These are phyloP conservation scores for Cyanocitta stelleri DNA, from an alignment of 2,113 vertebrate genomes.

Conservation along the genomic window DNA sequence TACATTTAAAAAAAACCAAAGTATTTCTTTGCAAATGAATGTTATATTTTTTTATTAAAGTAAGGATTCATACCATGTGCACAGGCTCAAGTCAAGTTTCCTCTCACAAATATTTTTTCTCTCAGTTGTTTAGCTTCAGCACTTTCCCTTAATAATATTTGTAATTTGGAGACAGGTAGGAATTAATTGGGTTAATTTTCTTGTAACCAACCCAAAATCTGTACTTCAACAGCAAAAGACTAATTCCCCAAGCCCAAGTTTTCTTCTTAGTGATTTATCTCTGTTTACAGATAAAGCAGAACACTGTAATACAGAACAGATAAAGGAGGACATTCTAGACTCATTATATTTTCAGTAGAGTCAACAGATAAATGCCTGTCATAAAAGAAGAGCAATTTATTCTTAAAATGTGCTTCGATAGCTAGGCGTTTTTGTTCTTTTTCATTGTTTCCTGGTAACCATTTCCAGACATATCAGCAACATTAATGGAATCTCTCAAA, in stretches of 20 bases:
- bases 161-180: not conserved
- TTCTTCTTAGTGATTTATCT: not conserved
- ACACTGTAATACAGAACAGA: not conserved
- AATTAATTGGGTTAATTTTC: not conserved
- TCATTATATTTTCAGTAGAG: not conserved
- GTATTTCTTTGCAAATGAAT: not conserved
- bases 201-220: not conserved
- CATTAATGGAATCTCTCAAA: not conserved
- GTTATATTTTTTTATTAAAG: not conserved
- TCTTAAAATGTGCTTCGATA: not conserved
- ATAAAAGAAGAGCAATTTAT: not conserved
- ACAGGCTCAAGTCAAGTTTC: not conserved
- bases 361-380: not conserved
- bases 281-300: constrained; percentile 32
- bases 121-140: not conserved
- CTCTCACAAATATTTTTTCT: not conserved
- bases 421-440: not conserved
- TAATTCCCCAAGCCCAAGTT: not conserved
- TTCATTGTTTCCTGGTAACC: not conserved
- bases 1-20: fast-evolving
- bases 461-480: not conserved
- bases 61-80: not conserved
- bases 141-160: not conserved
- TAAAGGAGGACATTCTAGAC: constrained; percentile 12
- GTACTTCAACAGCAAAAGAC: not conserved